A percentile compares a stretch with the other conserved stretches of the same genome.
These are phyloP conservation scores for Synaphobranchus kaupii DNA, from an alignment of 2,797 vertebrate species.

Conservation along the genomic window DNA sequence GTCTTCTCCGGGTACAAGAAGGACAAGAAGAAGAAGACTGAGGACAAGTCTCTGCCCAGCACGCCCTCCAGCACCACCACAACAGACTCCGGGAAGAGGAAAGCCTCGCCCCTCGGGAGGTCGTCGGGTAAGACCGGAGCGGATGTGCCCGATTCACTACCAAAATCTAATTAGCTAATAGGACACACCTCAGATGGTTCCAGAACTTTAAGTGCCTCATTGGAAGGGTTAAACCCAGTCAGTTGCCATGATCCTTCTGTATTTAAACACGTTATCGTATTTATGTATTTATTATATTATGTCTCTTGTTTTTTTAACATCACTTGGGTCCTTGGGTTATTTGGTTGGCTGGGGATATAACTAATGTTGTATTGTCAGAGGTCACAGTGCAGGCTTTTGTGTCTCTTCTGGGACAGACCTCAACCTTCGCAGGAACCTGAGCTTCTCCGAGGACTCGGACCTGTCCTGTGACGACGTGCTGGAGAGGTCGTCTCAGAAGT, in stretches of 20 bases:
- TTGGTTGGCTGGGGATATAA: not conserved
- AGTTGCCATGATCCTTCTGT: not conserved
- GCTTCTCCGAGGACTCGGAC: slow-evolving; percentile 83
- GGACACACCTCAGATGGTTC: not conserved
- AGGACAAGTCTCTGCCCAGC: slow-evolving; percentile 71
- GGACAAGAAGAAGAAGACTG: slow-evolving; percentile 79
- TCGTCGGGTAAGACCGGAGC: slow-evolving; percentile 20
- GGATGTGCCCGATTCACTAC: not conserved
- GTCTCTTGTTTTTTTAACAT: not conserved
- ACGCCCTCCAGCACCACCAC: slow-evolving; percentile 71
- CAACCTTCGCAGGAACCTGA: slow-evolving; percentile 73
- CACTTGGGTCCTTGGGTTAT: not conserved
- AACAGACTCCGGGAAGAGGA: slow-evolving; percentile 67
- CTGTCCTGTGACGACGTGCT: slow-evolving; percentile 82
- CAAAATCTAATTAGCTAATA: not conserved
- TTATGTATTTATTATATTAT: too few species aligned
- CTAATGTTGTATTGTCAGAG: not conserved
- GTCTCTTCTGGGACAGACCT: slow-evolving; percentile 63
- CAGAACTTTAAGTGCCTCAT: not conserved
- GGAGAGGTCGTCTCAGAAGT: slow-evolving; percentile 82
- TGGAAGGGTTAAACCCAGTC: not conserved
- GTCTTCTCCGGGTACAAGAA: slow-evolving; percentile 84
- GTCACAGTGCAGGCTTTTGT: not conserved
- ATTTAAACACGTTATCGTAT: not conserved
- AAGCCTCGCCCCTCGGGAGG: slow-evolving; percentile 38